Base-by-base conservation (phyloP, 2,797 vertebrate species). In the Sarcophilus harrisii region DNA sequence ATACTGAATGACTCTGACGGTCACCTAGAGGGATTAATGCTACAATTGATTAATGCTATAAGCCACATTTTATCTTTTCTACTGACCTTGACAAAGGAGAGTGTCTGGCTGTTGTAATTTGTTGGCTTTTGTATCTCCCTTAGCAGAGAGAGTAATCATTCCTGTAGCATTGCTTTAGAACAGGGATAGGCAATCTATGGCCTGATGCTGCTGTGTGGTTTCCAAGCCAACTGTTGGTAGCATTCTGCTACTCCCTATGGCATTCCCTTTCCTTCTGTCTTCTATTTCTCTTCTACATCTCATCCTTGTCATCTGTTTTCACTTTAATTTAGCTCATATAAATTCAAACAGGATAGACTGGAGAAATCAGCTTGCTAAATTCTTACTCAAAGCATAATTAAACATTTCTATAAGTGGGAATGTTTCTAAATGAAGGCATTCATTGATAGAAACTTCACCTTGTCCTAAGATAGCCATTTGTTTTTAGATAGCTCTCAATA, bases 11-110 rank as follows among this genome's bases (percentile, higher is more conserved):
- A 66, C 90, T 62, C 97, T 97, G 94, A 90, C 94, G 94, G 91
- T 89, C 92, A 95, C 57, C 90, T 91, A 95, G 29, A 90, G 1
- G 92, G 93, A 57, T 94, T 91, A 95, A 97, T 97, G 57, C 90
- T 90, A 11, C 58, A 93, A 94, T 49, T 87, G 73, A 87, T 87
- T 87, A 87, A 87, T 87, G 38, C 73, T 87, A 27, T 49, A 87
- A 87, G 55, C 66, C 55, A 91, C 95, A 96, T 59, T 11, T 24
- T 0, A 54, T 95, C 27, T 92, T 66, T 57, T 55, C 24, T 94
- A 97, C 96, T 92, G 58, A 96, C 49, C 89, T 38, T 91, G 95
- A 96, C 58, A 96, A 81, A 38, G 55, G 94, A 95, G 96, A 92
- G 11, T 90, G 58, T 59, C 55, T 93, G 30, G 2, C 73, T 95